Evolutionary conservation across 1,140 invertebrate genomes (phyloP), one percentile per base, ranked within the genome.

Genomic region (Heterodera schachtii): DNA sequence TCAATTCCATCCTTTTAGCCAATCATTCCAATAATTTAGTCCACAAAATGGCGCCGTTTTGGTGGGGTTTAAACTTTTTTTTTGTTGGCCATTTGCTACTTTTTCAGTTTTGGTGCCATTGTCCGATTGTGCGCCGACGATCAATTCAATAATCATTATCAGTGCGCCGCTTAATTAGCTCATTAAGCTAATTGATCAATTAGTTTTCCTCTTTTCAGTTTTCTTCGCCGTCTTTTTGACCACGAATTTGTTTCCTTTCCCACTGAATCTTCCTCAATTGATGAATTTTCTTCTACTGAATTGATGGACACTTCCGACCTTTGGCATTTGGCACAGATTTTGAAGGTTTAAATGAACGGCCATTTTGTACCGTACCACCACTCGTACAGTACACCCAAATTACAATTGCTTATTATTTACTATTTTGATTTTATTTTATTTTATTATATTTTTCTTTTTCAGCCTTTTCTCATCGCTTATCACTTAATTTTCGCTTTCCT

Each of bases 401-500:
- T 31, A 31, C 49, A 52, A 8, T 52, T 52, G 49, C 11, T 52
- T 52, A 1, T 52, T 52, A 8, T 60, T 60, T 60, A 16, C 21
- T 43, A 3, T 69, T 5, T 19, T 8, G 60, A 44, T 2, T 47
- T 78, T 7, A 11, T 31, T n/a, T 31, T 16, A 4, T 19, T 9
- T 43, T 52, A 78, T 11, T 67, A 70, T 19, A 6, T 41, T 31
- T 46, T 78, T 69, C 21, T 6, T 13, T 78, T 78, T 70, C 60
- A 78, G 77, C 77, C 77, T 8, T 78, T 69, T 47, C 9, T 78
- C 21, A 66, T 64, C 19, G 77, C 57, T n/a, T 69, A 66, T 13
- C 60, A 78, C n/a, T 47, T n/a, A 5, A 44, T 78, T 13, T 78
- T 78, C 70, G 31, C n/a, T 75, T n/a, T 21, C 31, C 16, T 80